Base-by-base conservation (phyloP, 2,797 vertebrate species). In the Dendrocincla tyrannina region DNA sequence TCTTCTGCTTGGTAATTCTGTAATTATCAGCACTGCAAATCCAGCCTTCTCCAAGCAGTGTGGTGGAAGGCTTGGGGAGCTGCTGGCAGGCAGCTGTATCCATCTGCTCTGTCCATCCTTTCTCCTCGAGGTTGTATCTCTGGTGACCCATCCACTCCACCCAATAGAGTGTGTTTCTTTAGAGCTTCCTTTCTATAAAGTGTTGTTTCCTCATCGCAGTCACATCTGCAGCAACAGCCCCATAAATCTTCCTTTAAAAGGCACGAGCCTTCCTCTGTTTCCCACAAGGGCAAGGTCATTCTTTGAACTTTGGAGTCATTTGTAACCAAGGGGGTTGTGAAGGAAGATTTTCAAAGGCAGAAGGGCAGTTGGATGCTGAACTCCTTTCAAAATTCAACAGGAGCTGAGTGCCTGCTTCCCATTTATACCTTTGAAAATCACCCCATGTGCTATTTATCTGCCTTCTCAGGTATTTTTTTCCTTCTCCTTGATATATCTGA, bases 271-370 rank as follows among this genome's bases (percentile, higher is more conserved):
- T 85, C 88, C 91, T 96, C 68, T 24, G 12, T 94, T 96, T 96
- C 96, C 95, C 93, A 97, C 95, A 96, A 95, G 96, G 96, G 94
- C 96, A 96, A 97, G 96, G 96, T 96, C 96, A 95, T 82, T 77
- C 94, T 93, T 95, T 97, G 96, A 96, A 97, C 96, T 95, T 91
- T 77, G 64, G 80, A 96, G 93, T 95, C 85, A 96, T 96, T 96
- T 97, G 96, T 96, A 96, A 96, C 94, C 88, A 46, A 93, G 85
- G 77, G 81, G 15, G 83, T 79, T 87, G 63, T 56, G 94, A 70
- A 90, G 64, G 90, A 82, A 85, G 93, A 70, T 53, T 94, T 96
- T 95, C 94, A 96, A 93, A 95, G 90, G 85, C 83, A 83, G 85
- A 70, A 64, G 91, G 93, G 91, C 93, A 87, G 74, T 80, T 93